Evolutionary conservation across 2,888 invertebrate genomes (phyloP).

Genomic region (Pammene fasciana): DNA sequence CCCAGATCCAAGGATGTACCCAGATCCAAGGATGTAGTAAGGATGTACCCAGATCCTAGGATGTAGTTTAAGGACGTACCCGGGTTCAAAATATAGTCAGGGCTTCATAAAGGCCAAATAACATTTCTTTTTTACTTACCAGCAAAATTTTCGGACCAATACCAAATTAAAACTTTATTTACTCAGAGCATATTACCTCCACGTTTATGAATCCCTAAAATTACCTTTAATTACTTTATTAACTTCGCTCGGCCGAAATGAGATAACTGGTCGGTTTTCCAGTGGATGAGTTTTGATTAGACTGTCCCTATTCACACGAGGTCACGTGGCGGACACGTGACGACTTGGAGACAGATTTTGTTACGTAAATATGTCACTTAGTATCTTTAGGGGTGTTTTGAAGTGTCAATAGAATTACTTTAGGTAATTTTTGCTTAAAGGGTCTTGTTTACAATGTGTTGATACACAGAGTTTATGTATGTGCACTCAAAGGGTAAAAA

Average conservation of each 20-base stretch:
- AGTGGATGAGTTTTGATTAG: slow-evolving; percentile 29
- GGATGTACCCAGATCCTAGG: too few species aligned
- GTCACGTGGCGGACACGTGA: slow-evolving; percentile 12
- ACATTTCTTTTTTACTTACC: not conserved
- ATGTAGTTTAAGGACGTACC: too few species aligned
- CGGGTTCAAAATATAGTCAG: too few species aligned
- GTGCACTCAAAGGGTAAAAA: too few species aligned
- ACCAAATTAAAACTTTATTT: slow-evolving; percentile 14
- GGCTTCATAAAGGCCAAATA: not conserved
- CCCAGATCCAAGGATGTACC: too few species aligned
- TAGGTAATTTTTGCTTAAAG: not conserved
- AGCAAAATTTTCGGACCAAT: not conserved
- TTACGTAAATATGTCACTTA: slow-evolving; percentile 10
- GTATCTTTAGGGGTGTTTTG: slow-evolving; percentile 8
- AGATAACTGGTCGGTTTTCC: slow-evolving; percentile 32
- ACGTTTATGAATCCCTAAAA: slow-evolving; percentile 10
- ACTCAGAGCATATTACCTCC: not conserved
- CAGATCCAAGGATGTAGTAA: too few species aligned
- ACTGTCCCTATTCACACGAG: slow-evolving; percentile 19
- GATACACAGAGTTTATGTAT: too few species aligned
- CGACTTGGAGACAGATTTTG: slow-evolving; percentile 6
- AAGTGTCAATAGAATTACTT: too few species aligned
- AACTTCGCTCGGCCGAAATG: slow-evolving; percentile 28
- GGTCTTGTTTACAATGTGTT: too few species aligned
- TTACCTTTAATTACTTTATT: slow-evolving; percentile 37